Evolutionary conservation across 2,888 invertebrate genomes (phyloP), one percentile per base, ranked within the genome.

Genomic region (Tupiocoris notatus): DNA sequence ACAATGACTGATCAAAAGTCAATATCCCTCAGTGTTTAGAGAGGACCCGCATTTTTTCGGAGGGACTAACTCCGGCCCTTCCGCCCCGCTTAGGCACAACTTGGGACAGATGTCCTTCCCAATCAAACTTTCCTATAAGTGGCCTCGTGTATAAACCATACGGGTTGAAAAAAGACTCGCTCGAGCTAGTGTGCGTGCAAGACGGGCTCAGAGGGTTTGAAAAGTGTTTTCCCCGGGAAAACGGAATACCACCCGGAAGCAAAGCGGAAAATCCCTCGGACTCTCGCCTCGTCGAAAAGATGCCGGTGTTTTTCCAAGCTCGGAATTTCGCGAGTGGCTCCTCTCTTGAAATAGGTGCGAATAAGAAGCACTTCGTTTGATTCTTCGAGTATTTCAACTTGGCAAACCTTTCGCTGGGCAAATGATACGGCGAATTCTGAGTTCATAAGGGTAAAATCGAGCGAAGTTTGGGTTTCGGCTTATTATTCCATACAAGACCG

Each of bases 1-100:
- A 78, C 76, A 76, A 76, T 59, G 73, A 76, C 71, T 78, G 78
- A 78, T 78, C 78, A 78, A 78, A 78, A 78, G 78, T 78, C 78
- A 78, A 78, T 78, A 78, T 59, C 70, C 70, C 68, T 57, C 63
- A 54, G 63, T 70, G 77, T 77, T 77, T 77, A 75, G 75, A 76
- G 57, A 76, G 76, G 76, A 68, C 71, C 64, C 25, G 56, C 74
- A 73, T 74, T 74, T 74, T 56, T 54, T 56, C 16, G 1, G 6
- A 24, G 20, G 2, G 18, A n/a, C 6, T 18, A 39, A 7, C 54
- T 20, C 66, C 6, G 24, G 17, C 6, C 66, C 66, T 2, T n/a
- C 17, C n/a, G 20, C 25, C 2, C 24, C 61, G 17, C 68, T 57
- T 17, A n/a, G 21, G 17, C 70, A 3, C 59, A 24, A 70, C 57